These are phyloP conservation scores for Dryoscopus gambensis DNA, from an alignment of 2,113 vertebrate genomes.

Conservation along the genomic window DNA sequence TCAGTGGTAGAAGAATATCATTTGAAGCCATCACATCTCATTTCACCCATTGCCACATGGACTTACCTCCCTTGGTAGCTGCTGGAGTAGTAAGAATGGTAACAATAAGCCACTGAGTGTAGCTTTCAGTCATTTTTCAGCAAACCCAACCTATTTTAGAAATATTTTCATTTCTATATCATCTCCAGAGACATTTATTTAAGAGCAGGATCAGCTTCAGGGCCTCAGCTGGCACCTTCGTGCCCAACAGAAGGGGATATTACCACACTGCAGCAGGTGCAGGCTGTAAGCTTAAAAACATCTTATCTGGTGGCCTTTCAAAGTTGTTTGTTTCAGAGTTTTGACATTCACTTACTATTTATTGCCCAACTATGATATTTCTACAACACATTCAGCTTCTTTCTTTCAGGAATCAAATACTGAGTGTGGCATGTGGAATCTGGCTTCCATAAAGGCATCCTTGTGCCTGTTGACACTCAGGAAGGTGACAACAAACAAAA, in stretches of 20 bases:
- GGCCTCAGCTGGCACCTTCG: constrained; percentile 39
- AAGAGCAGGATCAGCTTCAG: constrained; percentile 21
- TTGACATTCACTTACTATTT: constrained; percentile 33
- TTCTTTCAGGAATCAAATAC: neutral
- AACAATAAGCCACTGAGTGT: neutral
- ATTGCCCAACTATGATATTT: neutral
- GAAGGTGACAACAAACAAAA: neutral
- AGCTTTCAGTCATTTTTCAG: constrained; percentile 3
- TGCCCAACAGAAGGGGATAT: constrained; percentile 12
- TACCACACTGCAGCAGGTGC: constrained; percentile 24
- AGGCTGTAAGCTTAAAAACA: constrained; percentile 18
- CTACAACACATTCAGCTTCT: neutral
- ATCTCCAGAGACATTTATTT: constrained; percentile 39
- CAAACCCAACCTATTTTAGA: neutral
- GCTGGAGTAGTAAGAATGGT: neutral
- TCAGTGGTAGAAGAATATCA: neutral
- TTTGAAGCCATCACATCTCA: constrained; percentile 6
- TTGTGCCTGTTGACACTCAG: neutral
- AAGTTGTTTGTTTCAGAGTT: constrained; percentile 15
- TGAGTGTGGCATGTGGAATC: neutral
- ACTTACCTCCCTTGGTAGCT: neutral
- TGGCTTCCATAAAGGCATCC: neutral
- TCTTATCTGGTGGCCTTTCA: constrained; percentile 38
- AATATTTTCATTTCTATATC: neutral
- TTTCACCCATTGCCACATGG: neutral